Percentiles rank a stretch among this genome's conserved stretches.
These are phyloP conservation scores for Sisor rabdophorus DNA, from an alignment of 2,113 vertebrate species.

Conservation along the genomic window DNA sequence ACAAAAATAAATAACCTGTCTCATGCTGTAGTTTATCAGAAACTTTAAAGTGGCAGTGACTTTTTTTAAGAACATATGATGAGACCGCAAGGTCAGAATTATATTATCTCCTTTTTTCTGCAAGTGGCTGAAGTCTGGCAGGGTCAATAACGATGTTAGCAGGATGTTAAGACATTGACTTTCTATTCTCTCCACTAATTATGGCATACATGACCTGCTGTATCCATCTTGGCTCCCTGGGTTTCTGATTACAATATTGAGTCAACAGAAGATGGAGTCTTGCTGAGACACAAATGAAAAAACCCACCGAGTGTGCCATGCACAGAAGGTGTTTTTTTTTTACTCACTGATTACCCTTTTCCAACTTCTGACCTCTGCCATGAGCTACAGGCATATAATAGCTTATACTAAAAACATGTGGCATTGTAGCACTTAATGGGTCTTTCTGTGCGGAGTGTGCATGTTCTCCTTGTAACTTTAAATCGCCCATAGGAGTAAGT, in stretches of 20 bases:
- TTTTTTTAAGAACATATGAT: background rate
- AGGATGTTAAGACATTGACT: constrained; percentile 34
- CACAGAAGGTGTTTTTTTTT: constrained; percentile 1
- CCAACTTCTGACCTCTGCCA: constrained; percentile 4
- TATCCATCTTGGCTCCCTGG: constrained; percentile 17
- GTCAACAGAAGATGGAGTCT: constrained; percentile 21
- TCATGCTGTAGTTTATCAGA: background rate
- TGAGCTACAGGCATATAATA: background rate
- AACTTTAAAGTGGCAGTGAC: background rate
- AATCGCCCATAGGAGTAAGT: no score
- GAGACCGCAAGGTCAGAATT: background rate
- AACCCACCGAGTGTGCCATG: background rate
- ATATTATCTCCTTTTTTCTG: background rate
- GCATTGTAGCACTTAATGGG: no score
- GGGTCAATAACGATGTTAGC: constrained; percentile 17
- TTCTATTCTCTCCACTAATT: constrained; percentile 27
- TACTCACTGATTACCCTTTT: constrained; percentile 21
- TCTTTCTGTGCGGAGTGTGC: no score
- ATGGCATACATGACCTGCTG: constrained; percentile 31
- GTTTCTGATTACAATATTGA: constrained; percentile 42
- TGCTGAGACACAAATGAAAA: constrained; percentile 45
- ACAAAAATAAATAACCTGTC: background rate
- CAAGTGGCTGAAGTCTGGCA: background rate
- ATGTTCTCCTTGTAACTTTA: no score
- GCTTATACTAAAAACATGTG: background rate